These are phyloP conservation scores for Burhinus oedicnemus DNA, from an alignment of 2,113 vertebrate genomes.

Conservation along the genomic window DNA sequence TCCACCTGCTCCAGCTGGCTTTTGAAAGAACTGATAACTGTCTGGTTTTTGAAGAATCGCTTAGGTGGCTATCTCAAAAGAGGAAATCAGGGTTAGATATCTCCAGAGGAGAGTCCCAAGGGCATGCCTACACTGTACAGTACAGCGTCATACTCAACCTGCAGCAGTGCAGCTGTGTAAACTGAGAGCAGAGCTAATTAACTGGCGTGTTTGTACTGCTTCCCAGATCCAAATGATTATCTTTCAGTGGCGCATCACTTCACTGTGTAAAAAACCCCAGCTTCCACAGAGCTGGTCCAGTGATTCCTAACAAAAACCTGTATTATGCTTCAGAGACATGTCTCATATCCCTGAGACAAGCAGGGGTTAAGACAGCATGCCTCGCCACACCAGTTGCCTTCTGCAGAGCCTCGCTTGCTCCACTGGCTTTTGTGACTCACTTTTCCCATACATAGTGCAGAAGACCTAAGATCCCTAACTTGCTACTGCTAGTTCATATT, in stretches of 20 bases:
- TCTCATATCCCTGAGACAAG: not conserved
- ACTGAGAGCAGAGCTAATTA: slow-evolving; percentile 3
- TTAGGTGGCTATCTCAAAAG: not conserved
- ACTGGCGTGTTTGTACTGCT: not conserved
- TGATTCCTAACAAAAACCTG: not conserved
- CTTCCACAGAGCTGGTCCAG: not conserved
- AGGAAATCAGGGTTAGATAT: not conserved
- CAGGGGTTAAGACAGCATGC: not conserved
- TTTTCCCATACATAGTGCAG: not conserved
- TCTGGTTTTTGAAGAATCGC: not conserved
- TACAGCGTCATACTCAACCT: not conserved
- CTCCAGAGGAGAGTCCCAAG: not conserved
- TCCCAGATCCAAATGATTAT: not conserved
- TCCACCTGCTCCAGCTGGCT: not conserved
- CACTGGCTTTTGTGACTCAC: fast-evolving
- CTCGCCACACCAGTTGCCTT: fast-evolving
- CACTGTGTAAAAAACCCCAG: not conserved
- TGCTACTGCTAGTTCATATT: not conserved
- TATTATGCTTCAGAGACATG: not conserved
- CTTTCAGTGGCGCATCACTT: not conserved
- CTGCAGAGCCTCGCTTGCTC: fast-evolving
- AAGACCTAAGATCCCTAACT: not conserved
- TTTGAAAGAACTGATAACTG: not conserved
- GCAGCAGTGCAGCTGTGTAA: slow-evolving; percentile 6
- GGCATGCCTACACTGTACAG: not conserved